Conservation (phyloP, 2,888 invertebrate genomes). For the Xestia xanthographa region DNA sequence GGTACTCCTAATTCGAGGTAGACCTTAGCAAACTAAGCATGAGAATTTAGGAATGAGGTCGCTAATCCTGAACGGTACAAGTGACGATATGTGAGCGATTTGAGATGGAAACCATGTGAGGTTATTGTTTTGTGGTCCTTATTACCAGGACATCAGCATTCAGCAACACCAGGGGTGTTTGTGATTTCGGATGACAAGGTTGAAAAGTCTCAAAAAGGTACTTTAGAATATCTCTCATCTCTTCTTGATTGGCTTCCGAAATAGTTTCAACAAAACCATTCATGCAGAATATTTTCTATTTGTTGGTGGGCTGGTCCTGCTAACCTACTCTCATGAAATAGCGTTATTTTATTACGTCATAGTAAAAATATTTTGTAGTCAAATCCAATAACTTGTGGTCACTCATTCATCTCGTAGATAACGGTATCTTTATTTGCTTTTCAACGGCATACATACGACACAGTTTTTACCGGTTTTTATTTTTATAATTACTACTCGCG, state of each 20-base stretch:
- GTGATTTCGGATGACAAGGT: neutral
- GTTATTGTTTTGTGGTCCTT: neutral
- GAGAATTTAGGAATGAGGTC: conserved; percentile 71
- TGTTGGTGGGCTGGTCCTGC: neutral
- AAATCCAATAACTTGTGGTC: conserved; percentile 6
- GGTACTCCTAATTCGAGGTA: conserved; percentile 59
- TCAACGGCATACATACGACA: conserved; percentile 14
- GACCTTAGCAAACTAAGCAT: conserved; percentile 64
- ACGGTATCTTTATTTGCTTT: conserved; percentile 14
- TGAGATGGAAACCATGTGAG: neutral
- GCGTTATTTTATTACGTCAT: neutral
- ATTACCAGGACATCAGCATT: neutral
- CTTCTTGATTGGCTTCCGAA: neutral
- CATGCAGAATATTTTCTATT: neutral
- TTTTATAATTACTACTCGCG: neutral
- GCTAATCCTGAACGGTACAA: conserved; percentile 42
- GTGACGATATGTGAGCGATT: conserved; percentile 34
- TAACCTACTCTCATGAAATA: neutral
- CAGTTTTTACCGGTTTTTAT: conserved; percentile 17
- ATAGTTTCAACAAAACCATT: neutral
- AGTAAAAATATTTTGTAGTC: conserved; percentile 11
- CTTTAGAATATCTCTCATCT: no score
- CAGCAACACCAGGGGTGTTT: neutral
- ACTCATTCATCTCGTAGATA: conserved; percentile 13
- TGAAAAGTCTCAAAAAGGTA: neutral